phyloP scores from a whole-genome alignment of 1,140 invertebrate species.

The Heterodera carotae region DNA sequence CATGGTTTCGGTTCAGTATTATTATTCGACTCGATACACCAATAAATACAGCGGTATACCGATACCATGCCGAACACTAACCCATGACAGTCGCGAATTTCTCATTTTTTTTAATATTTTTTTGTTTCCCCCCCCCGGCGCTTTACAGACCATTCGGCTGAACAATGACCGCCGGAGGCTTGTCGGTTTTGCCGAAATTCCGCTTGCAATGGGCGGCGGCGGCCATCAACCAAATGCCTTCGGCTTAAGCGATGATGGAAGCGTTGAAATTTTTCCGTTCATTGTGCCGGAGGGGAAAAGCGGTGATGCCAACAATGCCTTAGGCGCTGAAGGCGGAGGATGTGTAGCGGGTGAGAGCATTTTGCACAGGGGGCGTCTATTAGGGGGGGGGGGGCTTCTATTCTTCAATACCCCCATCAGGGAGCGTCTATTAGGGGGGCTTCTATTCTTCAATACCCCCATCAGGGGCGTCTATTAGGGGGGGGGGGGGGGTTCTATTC shows the following conservation, averaged over 20 bases:
- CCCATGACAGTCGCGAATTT: neutral
- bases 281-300: neutral
- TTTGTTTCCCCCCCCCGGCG: neutral
- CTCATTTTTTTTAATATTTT: neutral
- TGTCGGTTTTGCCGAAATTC: neutral
- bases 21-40: too few relatives aligned
- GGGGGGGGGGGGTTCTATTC: too few relatives aligned
- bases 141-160: neutral
- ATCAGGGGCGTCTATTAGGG: too few relatives aligned
- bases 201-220: neutral
- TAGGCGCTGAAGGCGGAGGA: neutral
- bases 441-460: too few relatives aligned
- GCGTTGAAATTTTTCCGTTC: neutral
- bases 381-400: too few relatives aligned
- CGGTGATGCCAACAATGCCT: neutral
- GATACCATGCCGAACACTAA: too few relatives aligned
- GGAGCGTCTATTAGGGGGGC: too few relatives aligned
- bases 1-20: too few relatives aligned
- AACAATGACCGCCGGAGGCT: neutral
- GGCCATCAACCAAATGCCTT: neutral
- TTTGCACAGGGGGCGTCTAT: neutral
- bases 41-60: too few relatives aligned
- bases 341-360: neutral
- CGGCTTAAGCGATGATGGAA: neutral
- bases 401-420: too few relatives aligned